These are phyloP conservation scores for Danio aesculapii DNA, from an alignment of 2,797 vertebrate species.

Conservation along the genomic window DNA sequence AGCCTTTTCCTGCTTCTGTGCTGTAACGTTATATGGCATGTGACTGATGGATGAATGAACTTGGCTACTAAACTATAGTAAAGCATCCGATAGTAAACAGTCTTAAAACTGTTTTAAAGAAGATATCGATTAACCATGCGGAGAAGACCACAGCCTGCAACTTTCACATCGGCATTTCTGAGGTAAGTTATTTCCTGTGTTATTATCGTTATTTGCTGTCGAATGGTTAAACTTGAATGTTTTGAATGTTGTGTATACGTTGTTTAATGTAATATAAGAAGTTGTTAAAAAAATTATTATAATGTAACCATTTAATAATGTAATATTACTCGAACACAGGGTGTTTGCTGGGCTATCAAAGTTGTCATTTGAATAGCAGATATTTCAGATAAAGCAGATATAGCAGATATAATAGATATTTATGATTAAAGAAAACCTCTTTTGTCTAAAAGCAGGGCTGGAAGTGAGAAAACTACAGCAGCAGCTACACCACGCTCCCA, in stretches of 20 bases:
- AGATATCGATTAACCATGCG: neutral
- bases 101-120: neutral
- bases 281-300: too few species aligned
- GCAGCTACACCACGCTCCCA: slow-evolving; percentile 47
- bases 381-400: too few species aligned
- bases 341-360: neutral
- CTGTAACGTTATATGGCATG: neutral
- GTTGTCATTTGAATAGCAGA: neutral
- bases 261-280: too few species aligned
- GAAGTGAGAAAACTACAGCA: slow-evolving; percentile 41
- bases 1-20: neutral
- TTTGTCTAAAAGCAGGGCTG: slow-evolving; percentile 17
- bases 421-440: neutral
- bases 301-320: neutral
- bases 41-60: neutral
- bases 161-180: neutral
- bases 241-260: neutral
- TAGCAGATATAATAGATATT: too few species aligned
- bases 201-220: neutral
- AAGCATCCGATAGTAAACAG: neutral
- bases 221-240: neutral
- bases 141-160: slow-evolving; percentile 35
- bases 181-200: slow-evolving; percentile 6
- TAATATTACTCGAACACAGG: neutral
- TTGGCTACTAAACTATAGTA: neutral